phyloP scores from a whole-genome alignment of 2,113 vertebrate genomes.

The Pseudorhombus dupliciocellatus region DNA sequence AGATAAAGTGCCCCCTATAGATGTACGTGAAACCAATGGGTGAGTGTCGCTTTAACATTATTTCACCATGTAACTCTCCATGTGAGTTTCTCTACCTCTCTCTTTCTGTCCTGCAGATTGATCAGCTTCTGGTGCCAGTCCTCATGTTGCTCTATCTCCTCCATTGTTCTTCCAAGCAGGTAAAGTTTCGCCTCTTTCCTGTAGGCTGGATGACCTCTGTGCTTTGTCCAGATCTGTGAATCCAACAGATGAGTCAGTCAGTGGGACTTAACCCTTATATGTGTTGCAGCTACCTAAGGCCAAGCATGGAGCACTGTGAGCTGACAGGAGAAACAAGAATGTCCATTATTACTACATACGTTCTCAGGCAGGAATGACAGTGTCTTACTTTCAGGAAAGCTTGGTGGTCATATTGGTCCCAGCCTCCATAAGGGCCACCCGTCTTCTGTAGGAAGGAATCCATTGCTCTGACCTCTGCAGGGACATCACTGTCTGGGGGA shows the following conservation, averaged over 20 bases:
- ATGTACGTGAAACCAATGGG: no score
- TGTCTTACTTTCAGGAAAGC: constrained; percentile 81
- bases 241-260: constrained; percentile 8
- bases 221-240: constrained; percentile 83
- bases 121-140: constrained; percentile 89
- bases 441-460: constrained; percentile 88
- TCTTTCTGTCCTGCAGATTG: constrained; percentile 86
- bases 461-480: constrained; percentile 85
- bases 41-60: no score
- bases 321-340: background rate
- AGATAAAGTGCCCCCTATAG: no score
- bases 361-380: background rate
- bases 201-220: constrained; percentile 82
- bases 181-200: constrained; percentile 83
- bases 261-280: background rate
- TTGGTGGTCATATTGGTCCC: constrained; percentile 92
- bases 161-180: constrained; percentile 83
- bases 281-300: background rate
- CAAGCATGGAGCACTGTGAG: background rate
- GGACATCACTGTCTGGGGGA: constrained; percentile 70
- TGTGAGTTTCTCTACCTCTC: constrained; percentile 82
- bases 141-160: constrained; percentile 87
- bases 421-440: constrained; percentile 87
- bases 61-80: background rate
- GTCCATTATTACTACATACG: background rate